These are phyloP conservation scores for Lithophane leautieri DNA, from an alignment of 2,888 invertebrate species.

Conservation along the genomic window DNA sequence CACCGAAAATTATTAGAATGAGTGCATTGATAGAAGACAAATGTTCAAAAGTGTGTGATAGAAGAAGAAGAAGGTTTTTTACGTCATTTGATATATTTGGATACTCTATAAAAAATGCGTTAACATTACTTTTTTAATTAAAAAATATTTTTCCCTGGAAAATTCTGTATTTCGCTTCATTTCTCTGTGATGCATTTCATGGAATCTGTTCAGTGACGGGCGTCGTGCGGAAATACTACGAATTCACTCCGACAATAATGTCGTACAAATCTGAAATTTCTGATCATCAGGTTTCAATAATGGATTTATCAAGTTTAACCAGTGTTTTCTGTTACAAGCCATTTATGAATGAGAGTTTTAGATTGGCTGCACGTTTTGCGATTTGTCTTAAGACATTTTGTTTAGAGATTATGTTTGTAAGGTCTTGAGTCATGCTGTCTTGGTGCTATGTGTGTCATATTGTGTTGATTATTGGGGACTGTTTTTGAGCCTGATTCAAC, in stretches of 20 bases:
- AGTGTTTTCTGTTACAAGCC: neutral
- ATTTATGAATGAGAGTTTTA: slow-evolving; percentile 35
- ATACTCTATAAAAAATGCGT: too few relatives aligned
- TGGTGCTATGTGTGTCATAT: neutral
- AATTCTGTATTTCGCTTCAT: neutral
- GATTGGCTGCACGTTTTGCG: neutral
- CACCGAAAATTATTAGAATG: slow-evolving; percentile 31
- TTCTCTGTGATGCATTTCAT: slow-evolving; percentile 16
- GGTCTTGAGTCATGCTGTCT: neutral
- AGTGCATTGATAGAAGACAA: slow-evolving; percentile 19
- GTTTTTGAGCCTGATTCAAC: neutral
- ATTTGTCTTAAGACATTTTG: slow-evolving; percentile 1
- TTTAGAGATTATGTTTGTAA: neutral
- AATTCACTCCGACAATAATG: neutral
- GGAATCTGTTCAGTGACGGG: slow-evolving; percentile 20
- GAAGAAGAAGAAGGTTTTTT: neutral
- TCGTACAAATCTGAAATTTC: neutral
- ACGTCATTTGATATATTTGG: neutral
- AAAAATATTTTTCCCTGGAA: neutral
- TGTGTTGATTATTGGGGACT: neutral
- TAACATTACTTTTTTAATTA: neutral
- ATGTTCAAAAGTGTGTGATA: neutral
- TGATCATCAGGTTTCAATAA: slow-evolving; percentile 17
- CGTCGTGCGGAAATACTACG: neutral
- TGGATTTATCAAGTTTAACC: neutral